Percentiles rank a stretch among this genome's conserved stretches.
These are phyloP conservation scores for Philhelius pedissequus DNA, from an alignment of 2,888 invertebrate species.

Conservation along the genomic window DNA sequence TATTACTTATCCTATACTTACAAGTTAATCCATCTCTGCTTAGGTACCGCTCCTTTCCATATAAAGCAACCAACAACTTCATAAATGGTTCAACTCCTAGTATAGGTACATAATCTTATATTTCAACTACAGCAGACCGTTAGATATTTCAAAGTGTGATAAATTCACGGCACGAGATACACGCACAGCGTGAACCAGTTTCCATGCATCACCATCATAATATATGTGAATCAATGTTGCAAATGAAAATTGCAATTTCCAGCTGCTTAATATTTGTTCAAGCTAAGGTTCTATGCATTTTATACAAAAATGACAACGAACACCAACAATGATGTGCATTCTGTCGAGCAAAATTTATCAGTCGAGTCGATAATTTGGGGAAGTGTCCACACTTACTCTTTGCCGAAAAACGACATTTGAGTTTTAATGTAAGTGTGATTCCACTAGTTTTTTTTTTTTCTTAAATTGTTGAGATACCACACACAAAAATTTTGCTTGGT, in stretches of 20 bases:
- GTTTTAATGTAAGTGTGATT: too few relatives aligned
- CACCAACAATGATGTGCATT: too few relatives aligned
- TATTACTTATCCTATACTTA: background rate
- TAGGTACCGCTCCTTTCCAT: background rate
- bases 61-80: background rate
- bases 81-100: background rate
- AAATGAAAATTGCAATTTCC: background rate
- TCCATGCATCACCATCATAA: background rate
- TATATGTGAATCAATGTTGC: background rate
- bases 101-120: background rate
- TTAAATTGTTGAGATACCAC: too few relatives aligned
- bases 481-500: too few relatives aligned
- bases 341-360: too few relatives aligned
- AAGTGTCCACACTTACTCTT: too few relatives aligned
- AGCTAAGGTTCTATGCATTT: too few relatives aligned
- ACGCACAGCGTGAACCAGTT: slow-evolving; percentile 49
- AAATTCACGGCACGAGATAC: slow-evolving; percentile 60
- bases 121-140: background rate
- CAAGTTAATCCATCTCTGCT: background rate
- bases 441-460: too few relatives aligned
- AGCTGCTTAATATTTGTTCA: too few relatives aligned
- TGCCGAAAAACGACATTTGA: too few relatives aligned
- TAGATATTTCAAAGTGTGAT: slow-evolving; percentile 41
- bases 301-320: too few relatives aligned
- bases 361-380: too few relatives aligned